These are phyloP conservation scores for Epizoanthus illoricatus DNA, from an alignment of 92 coral and sea anemone species.

Conservation along the genomic window DNA sequence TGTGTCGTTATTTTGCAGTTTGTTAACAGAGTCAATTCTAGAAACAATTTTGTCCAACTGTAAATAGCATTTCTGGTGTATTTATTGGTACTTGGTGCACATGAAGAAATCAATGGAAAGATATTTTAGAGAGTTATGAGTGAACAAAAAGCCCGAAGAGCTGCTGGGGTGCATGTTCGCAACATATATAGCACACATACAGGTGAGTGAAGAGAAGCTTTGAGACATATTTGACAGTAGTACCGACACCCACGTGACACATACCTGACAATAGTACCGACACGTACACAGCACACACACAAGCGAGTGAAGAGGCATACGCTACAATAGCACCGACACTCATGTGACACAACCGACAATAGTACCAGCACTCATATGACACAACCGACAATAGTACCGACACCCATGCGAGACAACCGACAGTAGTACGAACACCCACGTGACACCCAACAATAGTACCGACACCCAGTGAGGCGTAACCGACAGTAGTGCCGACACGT, in stretches of 20 bases:
- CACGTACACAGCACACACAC: constrained; percentile 57
- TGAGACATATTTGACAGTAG: neutral
- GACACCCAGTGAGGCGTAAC: constrained; percentile 34
- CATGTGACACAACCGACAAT: constrained; percentile 34
- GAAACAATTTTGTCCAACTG: no score
- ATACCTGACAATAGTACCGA: constrained; percentile 97
- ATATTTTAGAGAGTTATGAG: no score
- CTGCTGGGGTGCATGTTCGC: no score
- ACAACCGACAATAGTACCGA: neutral
- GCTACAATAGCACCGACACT: neutral
- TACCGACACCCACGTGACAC: constrained; percentile 6
- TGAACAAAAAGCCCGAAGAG: no score
- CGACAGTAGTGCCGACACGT: neutral
- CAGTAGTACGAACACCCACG: constrained; percentile 42
- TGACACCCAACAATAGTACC: neutral
- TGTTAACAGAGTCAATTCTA: no score
- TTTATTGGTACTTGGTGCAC: no score
- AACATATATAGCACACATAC: neutral
- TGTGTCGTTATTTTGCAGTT: no score
- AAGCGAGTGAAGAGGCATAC: constrained; percentile 42
- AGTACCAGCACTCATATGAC: neutral
- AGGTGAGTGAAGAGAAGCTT: neutral
- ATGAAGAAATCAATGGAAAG: no score
- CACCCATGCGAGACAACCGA: constrained; percentile 23
- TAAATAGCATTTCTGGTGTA: no score